phyloP scores from a whole-genome alignment of 2,113 vertebrate genomes.

The Rhodinocichla rosea region DNA sequence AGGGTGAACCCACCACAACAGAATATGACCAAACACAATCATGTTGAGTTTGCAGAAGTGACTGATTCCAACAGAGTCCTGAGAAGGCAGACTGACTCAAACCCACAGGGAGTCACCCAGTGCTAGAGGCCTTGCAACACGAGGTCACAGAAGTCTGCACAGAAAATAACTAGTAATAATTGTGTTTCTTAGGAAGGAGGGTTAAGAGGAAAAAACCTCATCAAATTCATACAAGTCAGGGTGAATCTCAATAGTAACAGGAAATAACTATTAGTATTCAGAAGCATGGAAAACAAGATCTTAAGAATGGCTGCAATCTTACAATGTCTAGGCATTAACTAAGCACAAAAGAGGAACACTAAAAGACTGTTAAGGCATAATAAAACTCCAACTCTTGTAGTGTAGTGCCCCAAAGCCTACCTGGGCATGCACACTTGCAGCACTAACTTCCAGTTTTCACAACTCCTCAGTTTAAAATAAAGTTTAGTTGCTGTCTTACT shows the following conservation, averaged over 20 bases:
- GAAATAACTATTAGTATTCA: not conserved
- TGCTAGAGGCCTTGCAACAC: not conserved
- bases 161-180: not conserved
- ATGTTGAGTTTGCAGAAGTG: not conserved
- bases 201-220: not conserved
- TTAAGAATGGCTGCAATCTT: not conserved
- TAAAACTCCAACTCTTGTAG: not conserved
- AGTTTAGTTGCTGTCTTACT: not conserved
- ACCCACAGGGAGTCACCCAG: not conserved
- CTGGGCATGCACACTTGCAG: not conserved
- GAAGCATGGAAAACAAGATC: not conserved
- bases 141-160: not conserved
- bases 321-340: not conserved
- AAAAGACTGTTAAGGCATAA: not conserved
- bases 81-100: not conserved
- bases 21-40: not conserved
- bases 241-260: not conserved
- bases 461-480: not conserved
- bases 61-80: not conserved
- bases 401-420: not conserved
- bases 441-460: not conserved
- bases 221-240: not conserved
- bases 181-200: not conserved
- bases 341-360: not conserved
- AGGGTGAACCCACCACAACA: not conserved